These are phyloP conservation scores for Anaspis maculata DNA, from an alignment of 2,888 invertebrate genomes.

Conservation along the genomic window DNA sequence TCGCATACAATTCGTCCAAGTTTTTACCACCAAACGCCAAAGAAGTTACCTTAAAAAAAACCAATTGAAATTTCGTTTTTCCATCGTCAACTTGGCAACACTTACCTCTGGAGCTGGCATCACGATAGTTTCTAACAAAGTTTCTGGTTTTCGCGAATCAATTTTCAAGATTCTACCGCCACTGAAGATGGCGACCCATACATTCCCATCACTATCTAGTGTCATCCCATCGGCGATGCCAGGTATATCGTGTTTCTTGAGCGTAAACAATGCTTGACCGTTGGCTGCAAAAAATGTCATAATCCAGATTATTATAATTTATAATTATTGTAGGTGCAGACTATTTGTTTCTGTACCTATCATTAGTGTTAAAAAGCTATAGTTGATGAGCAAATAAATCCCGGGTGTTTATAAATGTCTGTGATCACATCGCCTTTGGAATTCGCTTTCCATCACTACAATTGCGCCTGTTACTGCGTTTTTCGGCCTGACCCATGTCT, in stretches of 20 bases:
- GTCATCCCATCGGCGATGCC: conserved; percentile 57
- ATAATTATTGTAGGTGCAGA: background rate
- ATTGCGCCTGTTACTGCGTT: no score
- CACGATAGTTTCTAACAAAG: conserved; percentile 50
- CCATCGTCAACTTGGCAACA: no score
- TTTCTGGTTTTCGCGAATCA: conserved; percentile 45
- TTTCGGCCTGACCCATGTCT: no score
- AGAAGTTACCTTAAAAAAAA: conserved; percentile 45
- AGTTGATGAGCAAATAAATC: no score
- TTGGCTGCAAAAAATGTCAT: conserved; percentile 44
- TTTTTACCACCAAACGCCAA: conserved; percentile 60
- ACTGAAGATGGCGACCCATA: conserved; percentile 70
- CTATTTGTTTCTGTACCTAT: background rate
- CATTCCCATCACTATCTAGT: conserved; percentile 61
- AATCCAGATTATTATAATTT: background rate
- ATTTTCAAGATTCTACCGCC: conserved; percentile 53
- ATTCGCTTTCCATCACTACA: no score
- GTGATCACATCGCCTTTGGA: no score
- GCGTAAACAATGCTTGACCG: conserved; percentile 50
- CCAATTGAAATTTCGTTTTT: no score
- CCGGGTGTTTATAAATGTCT: no score
- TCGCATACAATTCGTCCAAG: conserved; percentile 58
- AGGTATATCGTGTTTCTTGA: conserved; percentile 37
- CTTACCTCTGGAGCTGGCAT: conserved; percentile 55
- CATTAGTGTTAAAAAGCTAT: no score